These are phyloP conservation scores for Enoplosus armatus DNA, from an alignment of 2,797 vertebrate species.

Conservation along the genomic window DNA sequence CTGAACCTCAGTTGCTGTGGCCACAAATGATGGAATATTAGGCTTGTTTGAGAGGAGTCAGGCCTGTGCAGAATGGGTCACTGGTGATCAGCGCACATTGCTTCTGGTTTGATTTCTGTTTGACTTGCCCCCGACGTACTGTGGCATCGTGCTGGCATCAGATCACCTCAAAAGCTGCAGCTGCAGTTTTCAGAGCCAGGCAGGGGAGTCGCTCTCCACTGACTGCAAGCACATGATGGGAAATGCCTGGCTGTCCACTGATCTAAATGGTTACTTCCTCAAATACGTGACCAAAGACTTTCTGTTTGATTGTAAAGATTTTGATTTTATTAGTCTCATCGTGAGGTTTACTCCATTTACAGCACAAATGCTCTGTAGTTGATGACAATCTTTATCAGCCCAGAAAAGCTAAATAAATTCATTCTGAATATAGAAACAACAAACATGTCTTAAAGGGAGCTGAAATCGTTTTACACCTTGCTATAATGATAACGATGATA, in stretches of 20 bases:
- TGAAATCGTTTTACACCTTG: too few species aligned
- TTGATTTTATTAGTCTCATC: background rate
- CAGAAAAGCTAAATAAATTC: background rate
- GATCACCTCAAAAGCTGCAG: constrained; percentile 1
- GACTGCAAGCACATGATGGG: background rate
- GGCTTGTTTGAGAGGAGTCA: constrained; percentile 6
- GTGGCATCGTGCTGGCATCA: constrained; percentile 7
- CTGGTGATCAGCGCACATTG: background rate
- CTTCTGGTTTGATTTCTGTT: constrained; percentile 15
- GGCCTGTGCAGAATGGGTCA: background rate
- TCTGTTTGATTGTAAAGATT: background rate
- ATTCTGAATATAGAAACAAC: background rate
- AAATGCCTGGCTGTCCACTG: background rate
- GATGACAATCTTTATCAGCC: background rate
- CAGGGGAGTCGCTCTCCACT: background rate
- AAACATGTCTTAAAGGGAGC: background rate
- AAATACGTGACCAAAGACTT: background rate
- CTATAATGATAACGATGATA: too few species aligned
- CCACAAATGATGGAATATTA: constrained; percentile 5
- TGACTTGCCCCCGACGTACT: background rate
- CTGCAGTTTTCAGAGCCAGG: background rate
- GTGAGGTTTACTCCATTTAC: background rate
- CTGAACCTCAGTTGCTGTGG: background rate
- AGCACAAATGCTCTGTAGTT: background rate
- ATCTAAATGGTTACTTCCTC: background rate